Conservation (phyloP, 2,113 vertebrate species). For the Vimba vimba region DNA sequence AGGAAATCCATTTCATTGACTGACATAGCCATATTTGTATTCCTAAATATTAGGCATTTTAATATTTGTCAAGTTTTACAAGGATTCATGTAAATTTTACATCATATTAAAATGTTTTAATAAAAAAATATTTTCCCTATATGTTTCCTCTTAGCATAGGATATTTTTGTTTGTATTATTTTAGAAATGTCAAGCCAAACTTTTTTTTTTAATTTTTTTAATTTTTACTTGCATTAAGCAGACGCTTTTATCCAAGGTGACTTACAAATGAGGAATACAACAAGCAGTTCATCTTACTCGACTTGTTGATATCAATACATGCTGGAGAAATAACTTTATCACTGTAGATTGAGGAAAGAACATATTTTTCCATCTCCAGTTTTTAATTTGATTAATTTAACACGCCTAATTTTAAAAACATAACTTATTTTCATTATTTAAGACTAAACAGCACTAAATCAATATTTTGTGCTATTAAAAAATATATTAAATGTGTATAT, state of each 20-base stretch:
- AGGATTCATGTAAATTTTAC: neutral
- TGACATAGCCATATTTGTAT: constrained; percentile 35
- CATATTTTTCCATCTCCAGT: neutral
- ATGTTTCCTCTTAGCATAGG: neutral
- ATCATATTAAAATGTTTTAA: neutral
- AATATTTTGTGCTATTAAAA: neutral
- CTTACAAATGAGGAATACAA: neutral
- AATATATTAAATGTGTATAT: neutral
- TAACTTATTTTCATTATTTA: neutral
- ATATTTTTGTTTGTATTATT: neutral
- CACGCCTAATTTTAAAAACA: neutral
- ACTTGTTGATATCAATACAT: neutral
- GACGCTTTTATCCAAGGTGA: neutral
- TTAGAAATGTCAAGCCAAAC: neutral
- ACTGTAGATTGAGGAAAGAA: neutral
- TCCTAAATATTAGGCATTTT: constrained; percentile 40
- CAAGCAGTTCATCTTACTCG: neutral
- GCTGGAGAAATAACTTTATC: neutral
- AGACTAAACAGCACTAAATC: neutral
- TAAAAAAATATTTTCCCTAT: neutral
- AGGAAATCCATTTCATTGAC: constrained; percentile 26
- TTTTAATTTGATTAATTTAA: neutral
- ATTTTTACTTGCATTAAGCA: neutral
- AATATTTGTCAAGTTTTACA: constrained; percentile 8
- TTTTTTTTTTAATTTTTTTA: too few relatives aligned